phyloP scores from a whole-genome alignment of 1,140 invertebrate genomes.

The Tetramorium parvispinum region DNA sequence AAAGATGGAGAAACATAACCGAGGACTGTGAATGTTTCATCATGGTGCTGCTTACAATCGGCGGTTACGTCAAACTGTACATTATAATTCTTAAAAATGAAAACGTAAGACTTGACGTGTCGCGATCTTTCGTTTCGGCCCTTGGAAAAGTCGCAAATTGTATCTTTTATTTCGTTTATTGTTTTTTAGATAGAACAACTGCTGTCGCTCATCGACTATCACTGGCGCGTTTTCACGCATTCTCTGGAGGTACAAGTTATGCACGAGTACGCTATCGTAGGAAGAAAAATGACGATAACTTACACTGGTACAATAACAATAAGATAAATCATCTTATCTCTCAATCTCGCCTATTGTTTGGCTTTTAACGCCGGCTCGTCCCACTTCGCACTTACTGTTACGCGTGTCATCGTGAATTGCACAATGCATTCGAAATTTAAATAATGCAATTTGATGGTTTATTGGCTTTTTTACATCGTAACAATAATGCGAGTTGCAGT shows the following conservation, averaged over 20 bases:
- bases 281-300: constrained; percentile 9
- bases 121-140: background rate
- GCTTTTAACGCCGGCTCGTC: background rate
- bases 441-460: background rate
- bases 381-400: background rate
- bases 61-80: background rate
- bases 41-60: background rate
- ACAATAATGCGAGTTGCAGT: constrained; percentile 19
- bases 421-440: background rate
- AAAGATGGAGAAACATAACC: background rate
- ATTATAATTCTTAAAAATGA: background rate
- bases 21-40: constrained; percentile 19
- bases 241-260: constrained; percentile 4
- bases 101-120: constrained; percentile 2
- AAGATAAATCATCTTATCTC: constrained; percentile 1
- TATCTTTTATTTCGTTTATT: background rate
- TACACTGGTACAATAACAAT: constrained; percentile 16
- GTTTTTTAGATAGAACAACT: background rate
- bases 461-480: background rate
- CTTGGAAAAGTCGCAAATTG: background rate
- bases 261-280: constrained; percentile 15
- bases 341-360: background rate
- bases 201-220: constrained; percentile 28
- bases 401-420: background rate
- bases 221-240: constrained; percentile 25